These are phyloP conservation scores for Choloepus hoffmanni DNA, from an alignment of 2,113 vertebrate species.

Conservation along the genomic window DNA sequence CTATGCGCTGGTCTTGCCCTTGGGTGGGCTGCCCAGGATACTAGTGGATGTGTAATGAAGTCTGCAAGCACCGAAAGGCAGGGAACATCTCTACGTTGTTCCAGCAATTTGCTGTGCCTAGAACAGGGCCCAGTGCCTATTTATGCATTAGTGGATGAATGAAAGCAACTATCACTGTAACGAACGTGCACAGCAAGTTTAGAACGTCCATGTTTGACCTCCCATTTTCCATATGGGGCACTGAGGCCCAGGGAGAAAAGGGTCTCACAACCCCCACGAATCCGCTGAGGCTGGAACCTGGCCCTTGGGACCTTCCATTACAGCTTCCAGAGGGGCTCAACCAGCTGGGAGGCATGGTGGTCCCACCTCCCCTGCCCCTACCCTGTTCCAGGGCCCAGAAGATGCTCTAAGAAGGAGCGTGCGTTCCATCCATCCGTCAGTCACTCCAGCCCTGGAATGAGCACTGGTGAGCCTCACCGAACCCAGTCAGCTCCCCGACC, in stretches of 20 bases:
- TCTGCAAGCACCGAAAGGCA: not conserved
- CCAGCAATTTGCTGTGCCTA: not conserved
- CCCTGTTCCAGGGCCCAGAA: not conserved
- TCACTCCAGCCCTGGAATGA: not conserved
- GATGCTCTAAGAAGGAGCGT: not conserved
- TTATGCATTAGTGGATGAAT: not conserved
- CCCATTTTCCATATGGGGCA: not conserved
- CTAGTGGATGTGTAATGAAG: not conserved
- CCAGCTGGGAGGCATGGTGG: not conserved
- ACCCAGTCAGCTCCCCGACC: not conserved
- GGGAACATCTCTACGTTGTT: not conserved
- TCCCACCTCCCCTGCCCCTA: not conserved
- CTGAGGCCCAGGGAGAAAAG: not conserved
- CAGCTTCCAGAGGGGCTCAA: not conserved
- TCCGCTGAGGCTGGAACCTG: not conserved
- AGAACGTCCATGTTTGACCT: not conserved
- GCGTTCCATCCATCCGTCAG: not conserved
- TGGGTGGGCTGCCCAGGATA: not conserved
- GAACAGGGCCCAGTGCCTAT: not conserved
- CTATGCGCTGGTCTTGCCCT: not conserved
- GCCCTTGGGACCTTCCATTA: not conserved
- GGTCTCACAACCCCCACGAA: not conserved
- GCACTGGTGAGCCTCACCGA: not conserved
- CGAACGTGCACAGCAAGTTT: not conserved
- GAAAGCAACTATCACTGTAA: not conserved